These are phyloP conservation scores for Pachypsylla venusta DNA, from an alignment of 1,140 invertebrate genomes.

Conservation along the genomic window DNA sequence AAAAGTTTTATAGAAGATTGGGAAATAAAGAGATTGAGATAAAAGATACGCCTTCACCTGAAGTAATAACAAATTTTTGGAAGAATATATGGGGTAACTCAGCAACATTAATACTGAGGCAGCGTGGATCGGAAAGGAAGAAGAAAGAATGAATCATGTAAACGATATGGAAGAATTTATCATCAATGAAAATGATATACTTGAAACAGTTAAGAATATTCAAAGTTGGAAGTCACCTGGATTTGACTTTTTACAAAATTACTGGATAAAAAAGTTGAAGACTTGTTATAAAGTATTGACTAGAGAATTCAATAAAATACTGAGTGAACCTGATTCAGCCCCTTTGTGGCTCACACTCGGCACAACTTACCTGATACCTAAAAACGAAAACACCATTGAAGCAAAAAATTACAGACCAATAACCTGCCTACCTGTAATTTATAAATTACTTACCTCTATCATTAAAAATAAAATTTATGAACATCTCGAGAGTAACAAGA, in stretches of 20 bases:
- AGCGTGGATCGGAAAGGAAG: neutral
- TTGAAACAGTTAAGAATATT: neutral
- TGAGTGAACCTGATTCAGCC: neutral
- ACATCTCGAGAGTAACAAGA: constrained; percentile 16
- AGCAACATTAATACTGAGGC: neutral
- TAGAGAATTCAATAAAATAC: neutral
- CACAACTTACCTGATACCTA: constrained; percentile 21
- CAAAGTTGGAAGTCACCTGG: constrained; percentile 8
- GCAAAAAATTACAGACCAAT: constrained; percentile 14
- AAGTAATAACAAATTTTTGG: neutral
- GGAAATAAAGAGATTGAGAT: neutral
- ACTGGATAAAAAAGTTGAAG: constrained; percentile 21
- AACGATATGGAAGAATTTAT: neutral
- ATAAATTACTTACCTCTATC: constrained; percentile 14
- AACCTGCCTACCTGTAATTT: constrained; percentile 13
- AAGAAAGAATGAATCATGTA: neutral
- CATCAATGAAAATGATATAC: neutral
- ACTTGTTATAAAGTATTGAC: constrained; percentile 9
- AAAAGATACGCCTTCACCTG: neutral
- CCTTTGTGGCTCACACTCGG: constrained; percentile 6
- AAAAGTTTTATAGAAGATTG: constrained; percentile 3
- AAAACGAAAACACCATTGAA: constrained; percentile 13
- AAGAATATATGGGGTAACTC: neutral
- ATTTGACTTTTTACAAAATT: constrained; percentile 17
- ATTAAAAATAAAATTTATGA: constrained; percentile 17